phyloP scores from a whole-genome alignment of 1,140 invertebrate species.

The Drosophila eugracilis region DNA sequence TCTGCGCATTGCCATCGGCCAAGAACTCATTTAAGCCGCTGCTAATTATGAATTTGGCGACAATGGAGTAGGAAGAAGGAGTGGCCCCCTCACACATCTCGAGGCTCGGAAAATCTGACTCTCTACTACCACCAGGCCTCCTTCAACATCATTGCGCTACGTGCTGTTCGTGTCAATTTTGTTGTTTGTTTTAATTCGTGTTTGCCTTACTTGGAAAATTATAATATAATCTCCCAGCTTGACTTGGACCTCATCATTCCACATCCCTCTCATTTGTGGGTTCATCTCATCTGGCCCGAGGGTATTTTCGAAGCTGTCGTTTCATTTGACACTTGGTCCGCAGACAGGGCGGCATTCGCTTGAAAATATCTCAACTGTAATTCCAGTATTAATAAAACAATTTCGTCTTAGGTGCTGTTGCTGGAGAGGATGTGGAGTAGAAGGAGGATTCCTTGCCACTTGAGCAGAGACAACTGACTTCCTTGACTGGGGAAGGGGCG shows the following conservation, averaged over 20 bases:
- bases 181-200: slow-evolving; percentile 65
- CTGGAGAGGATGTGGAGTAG: slow-evolving; percentile 3
- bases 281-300: slow-evolving; percentile 23
- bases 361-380: slow-evolving; percentile 43
- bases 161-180: slow-evolving; percentile 83
- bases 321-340: slow-evolving; percentile 56
- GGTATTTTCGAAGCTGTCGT: slow-evolving; percentile 26
- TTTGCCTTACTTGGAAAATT: slow-evolving; percentile 80
- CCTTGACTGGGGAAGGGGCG: slow-evolving; percentile 17
- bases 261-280: slow-evolving; percentile 1
- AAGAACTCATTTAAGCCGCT: slow-evolving; percentile 50
- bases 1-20: slow-evolving; percentile 57
- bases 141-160: slow-evolving; percentile 63
- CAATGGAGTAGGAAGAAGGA: slow-evolving; percentile 40
- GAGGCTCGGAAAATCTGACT: slow-evolving; percentile 12
- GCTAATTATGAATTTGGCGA: slow-evolving; percentile 80
- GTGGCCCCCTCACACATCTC: slow-evolving; percentile 18
- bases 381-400: slow-evolving; percentile 47
- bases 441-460: slow-evolving; percentile 21
- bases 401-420: slow-evolving; percentile 27
- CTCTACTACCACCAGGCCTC: slow-evolving; percentile 41
- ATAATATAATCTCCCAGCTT: slow-evolving; percentile 73
- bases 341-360: slow-evolving; percentile 26
- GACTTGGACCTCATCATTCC: slow-evolving; percentile 10
- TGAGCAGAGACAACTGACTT: slow-evolving; percentile 40